A percentile compares a stretch with the other conserved stretches of the same genome.
Conservation (phyloP, 1,140 invertebrate species). For the Ceratitis capitata region DNA sequence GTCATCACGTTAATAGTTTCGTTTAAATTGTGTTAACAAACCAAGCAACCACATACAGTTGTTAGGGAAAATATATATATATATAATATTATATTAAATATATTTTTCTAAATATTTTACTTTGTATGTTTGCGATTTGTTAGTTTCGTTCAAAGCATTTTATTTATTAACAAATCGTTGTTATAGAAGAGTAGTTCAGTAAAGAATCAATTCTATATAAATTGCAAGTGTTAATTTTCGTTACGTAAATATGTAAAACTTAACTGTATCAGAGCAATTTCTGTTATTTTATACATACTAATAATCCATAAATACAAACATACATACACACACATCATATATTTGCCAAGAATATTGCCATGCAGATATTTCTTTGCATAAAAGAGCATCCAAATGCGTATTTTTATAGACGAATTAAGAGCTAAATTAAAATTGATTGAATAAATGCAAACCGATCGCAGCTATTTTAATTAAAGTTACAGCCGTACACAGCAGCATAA, state of each 20-base stretch:
- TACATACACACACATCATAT: too few species aligned
- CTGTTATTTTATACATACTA: too few species aligned
- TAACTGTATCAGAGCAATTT: too few species aligned
- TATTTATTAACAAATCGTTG: neutral
- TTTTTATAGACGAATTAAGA: neutral
- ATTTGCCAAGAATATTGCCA: neutral
- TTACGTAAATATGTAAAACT: too few species aligned
- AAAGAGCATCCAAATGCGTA: neutral
- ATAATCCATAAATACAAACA: too few species aligned
- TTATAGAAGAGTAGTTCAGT: neutral
- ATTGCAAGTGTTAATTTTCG: too few species aligned
- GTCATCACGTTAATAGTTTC: conserved; percentile 33
- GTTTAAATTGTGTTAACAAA: conserved; percentile 23
- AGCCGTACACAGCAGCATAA: neutral
- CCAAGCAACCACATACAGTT: neutral
- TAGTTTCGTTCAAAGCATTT: neutral
- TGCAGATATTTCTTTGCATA: neutral
- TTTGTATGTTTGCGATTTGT: neutral
- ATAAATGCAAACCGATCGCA: neutral
- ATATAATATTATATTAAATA: neutral
- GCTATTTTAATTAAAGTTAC: neutral
- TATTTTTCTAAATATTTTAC: neutral
- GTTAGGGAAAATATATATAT: neutral
- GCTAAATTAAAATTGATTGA: neutral
- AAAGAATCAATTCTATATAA: neutral